Base-by-base conservation (phyloP, 2,797 vertebrate species). In the Phrynocephalus guinanensis region DNA sequence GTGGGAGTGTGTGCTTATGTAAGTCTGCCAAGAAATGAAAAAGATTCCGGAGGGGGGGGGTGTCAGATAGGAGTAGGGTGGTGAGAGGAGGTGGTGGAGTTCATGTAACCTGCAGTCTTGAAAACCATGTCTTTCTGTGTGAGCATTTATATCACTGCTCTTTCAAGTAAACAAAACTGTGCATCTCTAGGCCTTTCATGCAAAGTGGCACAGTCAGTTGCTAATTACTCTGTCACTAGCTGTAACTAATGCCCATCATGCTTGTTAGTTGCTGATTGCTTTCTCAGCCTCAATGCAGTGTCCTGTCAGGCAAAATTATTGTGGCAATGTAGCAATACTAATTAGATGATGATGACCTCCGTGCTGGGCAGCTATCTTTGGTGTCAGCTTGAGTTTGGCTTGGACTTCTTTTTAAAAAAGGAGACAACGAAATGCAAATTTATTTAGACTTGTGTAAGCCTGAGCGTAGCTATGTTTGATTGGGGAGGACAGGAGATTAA, bases 191-290 rank as follows among this genome's bases (percentile, higher is more conserved):
- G 81, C 20, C 79, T 79, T 89, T 91, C 73, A 90, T 91, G 92
- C 85, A 92, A 97, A 97, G 95, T 95, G 87, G 90, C 84, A 90
- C 91, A 95, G 95, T 95, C 95, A 95, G 88, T 92, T 94, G 94
- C 93, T 97, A 97, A 97, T 97, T 97, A 96, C 85, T 89, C 95
- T 96, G 95, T 97, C 96, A 96, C 93, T 93, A 92, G 94, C 92
- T 95, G 90, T 96, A 97, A 97, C 95, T 85, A 94, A 95, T 95
- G 82, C 16, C 91, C 81, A 92, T 94, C 91, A 93, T 89, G 86
- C 91, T 90, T 97, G 91, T 94, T 93, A 90, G 89, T 80, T 91
- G 84, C 68, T 89, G 88, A 93, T 91, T 93, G 48, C 91, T 85
- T 94, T 93, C 84, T 83, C 33, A 95, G 90, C 79, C 72, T 91